These are phyloP conservation scores for Deilephila porcellus DNA, from an alignment of 2,888 invertebrate species.

Conservation along the genomic window DNA sequence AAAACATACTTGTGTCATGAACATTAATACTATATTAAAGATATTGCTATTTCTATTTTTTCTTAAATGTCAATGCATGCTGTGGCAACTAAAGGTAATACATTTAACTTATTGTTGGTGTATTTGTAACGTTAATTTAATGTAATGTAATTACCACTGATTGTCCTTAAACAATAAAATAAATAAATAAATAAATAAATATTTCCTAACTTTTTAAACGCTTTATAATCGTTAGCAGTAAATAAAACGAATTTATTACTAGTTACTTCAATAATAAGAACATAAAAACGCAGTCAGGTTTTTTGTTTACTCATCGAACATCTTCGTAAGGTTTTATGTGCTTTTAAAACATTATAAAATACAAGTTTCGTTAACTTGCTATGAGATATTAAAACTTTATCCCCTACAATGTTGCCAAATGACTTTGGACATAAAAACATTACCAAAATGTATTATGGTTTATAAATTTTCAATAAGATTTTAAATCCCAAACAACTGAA, in stretches of 20 bases:
- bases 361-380: background rate
- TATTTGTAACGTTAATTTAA: too few species aligned
- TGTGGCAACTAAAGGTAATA: too few species aligned
- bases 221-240: background rate
- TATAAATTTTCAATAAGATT: too few species aligned
- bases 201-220: background rate
- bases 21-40: background rate
- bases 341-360: slow-evolving; percentile 3
- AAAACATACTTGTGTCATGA: background rate
- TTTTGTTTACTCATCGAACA: background rate
- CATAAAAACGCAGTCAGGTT: background rate
- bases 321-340: background rate
- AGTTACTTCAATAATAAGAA: background rate
- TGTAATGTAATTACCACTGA: too few species aligned
- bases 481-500: too few species aligned
- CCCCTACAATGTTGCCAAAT: background rate
- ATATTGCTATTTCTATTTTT: too few species aligned
- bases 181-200: too few species aligned
- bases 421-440: too few species aligned
- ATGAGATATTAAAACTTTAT: background rate
- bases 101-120: too few species aligned
- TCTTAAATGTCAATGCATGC: too few species aligned
- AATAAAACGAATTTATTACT: background rate
- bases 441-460: too few species aligned
- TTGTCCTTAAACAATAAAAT: too few species aligned